Evolutionary conservation across 2,113 vertebrate species (phyloP), one percentile per base, ranked within the genome.

Genomic region (Alexandromys fortis): DNA sequence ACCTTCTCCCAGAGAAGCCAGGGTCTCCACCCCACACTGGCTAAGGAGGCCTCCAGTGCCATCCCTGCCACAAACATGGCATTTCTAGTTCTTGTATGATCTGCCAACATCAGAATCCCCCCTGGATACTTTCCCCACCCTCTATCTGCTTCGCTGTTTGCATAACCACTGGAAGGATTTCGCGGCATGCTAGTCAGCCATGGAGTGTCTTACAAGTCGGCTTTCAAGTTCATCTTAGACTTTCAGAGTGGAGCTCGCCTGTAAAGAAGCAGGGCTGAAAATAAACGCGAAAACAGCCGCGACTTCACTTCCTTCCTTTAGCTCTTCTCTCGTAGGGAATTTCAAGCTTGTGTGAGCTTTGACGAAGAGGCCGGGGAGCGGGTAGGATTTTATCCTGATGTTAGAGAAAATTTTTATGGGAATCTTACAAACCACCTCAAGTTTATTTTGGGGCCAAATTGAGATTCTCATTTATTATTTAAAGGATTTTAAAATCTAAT

Each of bases 381-480:
- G 22, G 7, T 22, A 35, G 12, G 82, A 42, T 61, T 92, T 78
- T 61, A 38, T 30, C 77, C 38, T 92, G 45, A 7, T 42, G 19
- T 85, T 87, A 73, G 8, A 68, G 12, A 70, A 52, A 10, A 76
- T 30, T 92, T 70, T 89, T 83, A 22, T 0, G 24, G n/a, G 55
- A 92, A 45, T 38, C n/a, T 81, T 67, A 45, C 24, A 67, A 47
- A 93, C 14, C 72, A 14, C 33, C 47, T 87, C 13, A 28, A 73
- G 14, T 55, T 75, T 92, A 68, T 75, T 70, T 91, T 87, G 22
- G 13, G 19, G n/a, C 21, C 85, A 73, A 8, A 77, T 68, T 61
- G 91, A 93, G 65, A 55, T 42, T 93, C 42, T 78, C 26, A 47
- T 89, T 82, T 93, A 76, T 96, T 89, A 95, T 89, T 94, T 90